Percentiles rank a stretch among this genome's conserved stretches.
These are phyloP conservation scores for Thryonomys swinderianus DNA, from an alignment of 2,113 vertebrate genomes.

Conservation along the genomic window DNA sequence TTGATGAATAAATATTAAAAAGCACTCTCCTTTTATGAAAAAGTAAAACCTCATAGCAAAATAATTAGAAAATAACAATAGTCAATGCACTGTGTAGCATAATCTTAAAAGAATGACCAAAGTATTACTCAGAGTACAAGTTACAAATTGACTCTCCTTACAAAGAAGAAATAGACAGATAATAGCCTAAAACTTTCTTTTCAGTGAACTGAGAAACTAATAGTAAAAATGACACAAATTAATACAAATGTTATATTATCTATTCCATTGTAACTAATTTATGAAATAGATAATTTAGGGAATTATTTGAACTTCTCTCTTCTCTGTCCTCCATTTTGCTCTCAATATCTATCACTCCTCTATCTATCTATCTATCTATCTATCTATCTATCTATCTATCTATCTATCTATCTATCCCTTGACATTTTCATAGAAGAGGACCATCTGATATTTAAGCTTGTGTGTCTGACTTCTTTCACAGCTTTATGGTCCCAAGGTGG, in stretches of 20 bases:
- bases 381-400: not conserved
- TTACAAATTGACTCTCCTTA: too few relatives aligned
- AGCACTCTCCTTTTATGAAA: not conserved
- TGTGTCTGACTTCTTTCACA: not conserved
- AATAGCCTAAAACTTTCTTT: not conserved
- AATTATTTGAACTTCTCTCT: not conserved
- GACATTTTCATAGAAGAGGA: not conserved
- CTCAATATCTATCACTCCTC: not conserved
- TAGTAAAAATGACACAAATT: not conserved
- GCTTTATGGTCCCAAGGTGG: not conserved
- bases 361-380: not conserved
- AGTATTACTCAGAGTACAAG: not conserved
- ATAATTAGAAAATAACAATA: not conserved
- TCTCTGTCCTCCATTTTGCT: too few relatives aligned
- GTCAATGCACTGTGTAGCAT: not conserved
- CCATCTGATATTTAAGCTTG: not conserved
- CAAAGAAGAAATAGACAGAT: not conserved
- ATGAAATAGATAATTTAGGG: not conserved
- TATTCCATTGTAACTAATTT: too few relatives aligned
- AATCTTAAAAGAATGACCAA: not conserved
- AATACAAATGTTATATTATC: not conserved
- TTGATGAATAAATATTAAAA: not conserved
- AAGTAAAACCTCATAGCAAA: not conserved
- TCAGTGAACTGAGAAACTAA: not conserved
- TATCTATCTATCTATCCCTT: not conserved